phyloP scores from a whole-genome alignment of 2,113 vertebrate species.

The Chloroceryle aenea region DNA sequence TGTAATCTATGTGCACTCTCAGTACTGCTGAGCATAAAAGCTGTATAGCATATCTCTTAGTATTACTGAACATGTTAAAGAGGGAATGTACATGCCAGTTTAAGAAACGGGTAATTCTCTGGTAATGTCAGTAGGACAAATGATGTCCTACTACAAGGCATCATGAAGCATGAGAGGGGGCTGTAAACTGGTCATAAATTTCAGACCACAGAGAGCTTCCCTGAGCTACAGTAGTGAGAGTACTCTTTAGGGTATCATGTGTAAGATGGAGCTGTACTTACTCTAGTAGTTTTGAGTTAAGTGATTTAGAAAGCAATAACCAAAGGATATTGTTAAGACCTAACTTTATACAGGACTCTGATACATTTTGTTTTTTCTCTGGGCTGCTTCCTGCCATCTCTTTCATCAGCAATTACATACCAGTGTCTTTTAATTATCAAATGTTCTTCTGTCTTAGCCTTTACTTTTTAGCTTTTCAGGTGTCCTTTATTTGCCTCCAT shows the following conservation, averaged over 20 bases:
- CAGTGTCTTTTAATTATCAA: neutral
- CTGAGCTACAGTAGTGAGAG: neutral
- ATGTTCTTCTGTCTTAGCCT: neutral
- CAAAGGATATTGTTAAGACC: neutral
- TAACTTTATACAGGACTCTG: neutral
- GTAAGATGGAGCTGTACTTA: neutral
- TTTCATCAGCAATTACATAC: neutral
- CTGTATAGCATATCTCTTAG: accelerated
- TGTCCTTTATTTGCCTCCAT: neutral
- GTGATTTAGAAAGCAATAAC: neutral
- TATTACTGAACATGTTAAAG: neutral
- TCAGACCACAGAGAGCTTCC: neutral
- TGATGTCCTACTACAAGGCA: neutral
- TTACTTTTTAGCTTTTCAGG: neutral
- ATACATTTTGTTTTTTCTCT: neutral
- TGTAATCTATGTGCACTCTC: neutral
- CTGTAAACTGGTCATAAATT: neutral
- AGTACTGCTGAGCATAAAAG: neutral
- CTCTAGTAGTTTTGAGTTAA: neutral
- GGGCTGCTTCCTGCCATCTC: neutral
- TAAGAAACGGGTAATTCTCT: neutral
- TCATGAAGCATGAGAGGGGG: neutral
- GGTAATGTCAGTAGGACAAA: neutral
- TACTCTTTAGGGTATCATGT: neutral
- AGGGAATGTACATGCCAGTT: neutral